Evolutionary conservation across 1,140 invertebrate species (phyloP).

Genomic region (Adelges cooleyi): DNA sequence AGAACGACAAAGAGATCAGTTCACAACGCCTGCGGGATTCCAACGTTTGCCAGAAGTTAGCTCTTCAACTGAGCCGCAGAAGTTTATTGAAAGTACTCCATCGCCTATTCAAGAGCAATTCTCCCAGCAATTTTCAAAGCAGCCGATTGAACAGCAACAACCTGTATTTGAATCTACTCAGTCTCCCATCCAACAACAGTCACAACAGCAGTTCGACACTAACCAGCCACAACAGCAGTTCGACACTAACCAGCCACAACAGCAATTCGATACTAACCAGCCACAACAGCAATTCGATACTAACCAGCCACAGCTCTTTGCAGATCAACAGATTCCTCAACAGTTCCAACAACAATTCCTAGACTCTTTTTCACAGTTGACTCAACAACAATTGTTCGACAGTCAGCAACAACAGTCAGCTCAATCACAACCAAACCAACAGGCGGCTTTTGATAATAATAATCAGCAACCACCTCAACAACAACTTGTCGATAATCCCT

Average conservation of each 20-base stretch:
- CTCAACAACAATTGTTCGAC: not conserved
- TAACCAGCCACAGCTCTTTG: not conserved
- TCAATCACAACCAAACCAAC: not conserved
- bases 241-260: not conserved
- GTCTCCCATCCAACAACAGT: no score
- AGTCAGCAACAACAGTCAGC: not conserved
- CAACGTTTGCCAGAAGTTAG: slow-evolving; percentile 3
- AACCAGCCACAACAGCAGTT: not conserved
- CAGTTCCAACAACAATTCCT: not conserved
- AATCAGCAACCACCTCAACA: not conserved
- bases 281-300: slow-evolving; percentile 9
- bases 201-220: not conserved
- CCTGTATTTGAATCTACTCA: not conserved
- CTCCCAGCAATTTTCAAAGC: not conserved
- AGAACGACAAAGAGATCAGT: slow-evolving; percentile 1
- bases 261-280: not conserved
- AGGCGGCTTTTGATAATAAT: not conserved
- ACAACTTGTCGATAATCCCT: slow-evolving; percentile 1
- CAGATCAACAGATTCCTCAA: slow-evolving; percentile 8
- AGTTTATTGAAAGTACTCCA: slow-evolving; percentile 1
- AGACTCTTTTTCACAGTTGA: not conserved
- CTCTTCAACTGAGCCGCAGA: not conserved
- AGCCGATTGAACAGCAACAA: not conserved
- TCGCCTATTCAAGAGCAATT: not conserved
- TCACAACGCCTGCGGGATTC: slow-evolving; percentile 4